Evolutionary conservation across 1,140 invertebrate species (phyloP), one percentile per base, ranked within the genome.

Genomic region (Oryctes rhinoceros): DNA sequence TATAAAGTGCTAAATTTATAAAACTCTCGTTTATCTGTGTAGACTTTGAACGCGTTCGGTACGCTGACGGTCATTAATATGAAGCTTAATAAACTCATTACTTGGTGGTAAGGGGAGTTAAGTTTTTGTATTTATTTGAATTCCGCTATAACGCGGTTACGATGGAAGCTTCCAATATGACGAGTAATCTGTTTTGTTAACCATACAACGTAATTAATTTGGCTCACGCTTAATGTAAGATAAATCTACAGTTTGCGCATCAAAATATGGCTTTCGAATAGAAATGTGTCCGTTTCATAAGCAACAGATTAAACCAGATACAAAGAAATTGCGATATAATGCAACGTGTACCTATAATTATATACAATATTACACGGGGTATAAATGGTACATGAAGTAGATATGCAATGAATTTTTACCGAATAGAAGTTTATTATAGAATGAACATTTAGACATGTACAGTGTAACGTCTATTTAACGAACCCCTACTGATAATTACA

Each of bases 61-160:
- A 30, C 24, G 35, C 13, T 35, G 65, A 24, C 65, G 65, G 65
- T 71, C 24, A 71, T 71, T 71, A 71, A 71, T 71, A 24, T 30
- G 4, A 30, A 71, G 24, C 65, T 67, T 71, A 71, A 71, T 71
- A 71, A 71, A 71, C 20, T 71, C 20, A 24, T 71, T 71, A 71
- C 24, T 71, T 44, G 65, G 65, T 30, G 65, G 20, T 18, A 35
- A 71, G 53, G 15, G 53, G 5, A 59, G 53, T 59, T 59, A 18
- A n/a, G 18, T 59, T 18, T 59, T 59, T 59, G 15, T 59, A 59
- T 18, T 59, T 59, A 59, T 59, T 59, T 18, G 18, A 18, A 59
- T 59, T 59, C 18, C 15, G 15, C 18, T 4, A 53, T n/a, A 59
- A 18, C 53, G 4, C 53, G 5, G 18, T 18, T 59, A 18, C n/a